Evolutionary conservation across 2,888 invertebrate genomes (phyloP).

Genomic region (Stenchaetothrips biformis): DNA sequence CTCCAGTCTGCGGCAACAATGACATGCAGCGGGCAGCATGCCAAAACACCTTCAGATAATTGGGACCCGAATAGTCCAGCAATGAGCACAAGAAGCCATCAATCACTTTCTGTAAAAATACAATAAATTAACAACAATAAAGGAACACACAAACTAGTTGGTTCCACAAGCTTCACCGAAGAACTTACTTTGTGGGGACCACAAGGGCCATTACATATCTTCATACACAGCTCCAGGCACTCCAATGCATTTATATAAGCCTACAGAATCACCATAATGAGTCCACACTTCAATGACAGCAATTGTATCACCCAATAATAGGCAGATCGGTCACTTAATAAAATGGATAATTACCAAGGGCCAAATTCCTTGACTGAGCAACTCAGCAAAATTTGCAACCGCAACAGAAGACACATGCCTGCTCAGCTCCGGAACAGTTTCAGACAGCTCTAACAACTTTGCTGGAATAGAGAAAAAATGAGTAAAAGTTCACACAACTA

Average conservation of each 20-base stretch:
- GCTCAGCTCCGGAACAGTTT: not conserved
- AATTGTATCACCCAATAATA: not conserved
- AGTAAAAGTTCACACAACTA: not conserved
- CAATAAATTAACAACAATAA: not conserved
- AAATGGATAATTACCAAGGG: not conserved
- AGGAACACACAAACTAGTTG: not conserved
- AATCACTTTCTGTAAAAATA: not conserved
- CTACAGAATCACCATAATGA: not conserved
- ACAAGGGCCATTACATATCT: not conserved
- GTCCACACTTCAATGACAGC: not conserved
- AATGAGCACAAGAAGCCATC: not conserved
- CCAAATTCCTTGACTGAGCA: not conserved
- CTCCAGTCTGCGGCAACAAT: not conserved
- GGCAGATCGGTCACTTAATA: not conserved
- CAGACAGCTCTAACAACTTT: not conserved
- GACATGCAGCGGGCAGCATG: not conserved
- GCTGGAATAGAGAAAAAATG: not conserved
- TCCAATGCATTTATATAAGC: slow-evolving; percentile 26
- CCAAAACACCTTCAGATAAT: slow-evolving; percentile 21
- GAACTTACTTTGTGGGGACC: not conserved
- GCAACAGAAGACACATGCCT: not conserved
- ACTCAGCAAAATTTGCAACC: not conserved
- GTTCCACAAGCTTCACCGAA: not conserved
- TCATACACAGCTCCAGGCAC: slow-evolving; percentile 44
- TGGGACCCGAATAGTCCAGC: slow-evolving; percentile 8